Conservation (phyloP, 2,797 vertebrate genomes). For the Melanogrammus aeglefinus region DNA sequence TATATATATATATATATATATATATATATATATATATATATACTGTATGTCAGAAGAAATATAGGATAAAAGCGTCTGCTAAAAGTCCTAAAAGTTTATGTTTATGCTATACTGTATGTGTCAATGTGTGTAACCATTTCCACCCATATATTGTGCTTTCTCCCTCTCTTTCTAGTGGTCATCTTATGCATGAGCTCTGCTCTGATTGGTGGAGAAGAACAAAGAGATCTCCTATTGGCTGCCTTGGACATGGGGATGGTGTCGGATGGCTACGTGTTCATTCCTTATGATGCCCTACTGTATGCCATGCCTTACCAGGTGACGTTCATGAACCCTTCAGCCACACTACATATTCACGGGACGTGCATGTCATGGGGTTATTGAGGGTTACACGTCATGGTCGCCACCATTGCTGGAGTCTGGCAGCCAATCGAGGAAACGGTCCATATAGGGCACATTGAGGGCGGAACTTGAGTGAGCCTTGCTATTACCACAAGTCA, state of each 20-base stretch:
- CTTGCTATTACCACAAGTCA: too few species aligned
- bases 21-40: too few species aligned
- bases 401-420: too few species aligned
- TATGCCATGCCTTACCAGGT: constrained; percentile 76
- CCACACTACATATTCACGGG: neutral
- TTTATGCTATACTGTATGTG: neutral
- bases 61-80: neutral
- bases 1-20: neutral
- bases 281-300: constrained; percentile 84
- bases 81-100: neutral
- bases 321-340: neutral
- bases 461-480: too few species aligned
- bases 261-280: constrained; percentile 77
- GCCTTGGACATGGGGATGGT: constrained; percentile 81
- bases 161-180: constrained; percentile 70
- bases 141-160: neutral
- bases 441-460: too few species aligned
- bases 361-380: neutral
- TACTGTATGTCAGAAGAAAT: too few species aligned
- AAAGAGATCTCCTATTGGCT: constrained; percentile 76
- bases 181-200: constrained; percentile 90
- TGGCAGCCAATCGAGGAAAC: too few species aligned
- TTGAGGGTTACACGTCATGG: too few species aligned
- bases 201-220: constrained; percentile 83
- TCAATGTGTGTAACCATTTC: neutral